Conservation (phyloP, 2,797 vertebrate species). For the Amblyraja radiata region DNA sequence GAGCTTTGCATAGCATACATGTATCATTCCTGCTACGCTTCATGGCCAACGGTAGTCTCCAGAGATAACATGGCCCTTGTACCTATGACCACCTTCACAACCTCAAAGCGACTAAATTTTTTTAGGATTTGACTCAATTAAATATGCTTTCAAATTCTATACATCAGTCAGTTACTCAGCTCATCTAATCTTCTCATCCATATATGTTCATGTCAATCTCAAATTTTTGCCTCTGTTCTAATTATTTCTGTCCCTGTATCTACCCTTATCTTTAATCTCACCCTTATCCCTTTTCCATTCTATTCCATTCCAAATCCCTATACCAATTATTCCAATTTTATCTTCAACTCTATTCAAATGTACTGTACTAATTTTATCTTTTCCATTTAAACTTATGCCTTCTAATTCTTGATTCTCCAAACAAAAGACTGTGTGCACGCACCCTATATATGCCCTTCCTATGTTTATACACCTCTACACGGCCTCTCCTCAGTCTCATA, state of each 20-base stretch:
- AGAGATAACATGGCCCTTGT: neutral
- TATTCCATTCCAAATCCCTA: neutral
- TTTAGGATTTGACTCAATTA: neutral
- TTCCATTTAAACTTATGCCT: no score
- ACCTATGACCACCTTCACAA: neutral
- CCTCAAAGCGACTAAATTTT: neutral
- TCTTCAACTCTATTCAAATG: no score
- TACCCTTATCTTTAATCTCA: neutral
- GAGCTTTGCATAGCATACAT: constrained; percentile 12
- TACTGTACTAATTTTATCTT: no score
- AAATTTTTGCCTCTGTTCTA: no score
- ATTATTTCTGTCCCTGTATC: neutral
- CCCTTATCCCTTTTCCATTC: neutral
- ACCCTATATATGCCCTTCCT: no score
- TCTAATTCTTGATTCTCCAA: no score
- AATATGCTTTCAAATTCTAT: neutral
- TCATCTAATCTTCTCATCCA: neutral
- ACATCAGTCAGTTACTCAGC: neutral
- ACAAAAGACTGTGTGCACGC: no score
- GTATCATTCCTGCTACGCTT: neutral
- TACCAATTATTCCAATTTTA: no score
- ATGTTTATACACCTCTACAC: no score
- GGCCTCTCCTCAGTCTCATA: no score
- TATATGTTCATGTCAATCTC: no score
- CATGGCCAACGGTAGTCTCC: neutral